phyloP scores from a whole-genome alignment of 2,113 vertebrate species.

The Mixornis gularis region DNA sequence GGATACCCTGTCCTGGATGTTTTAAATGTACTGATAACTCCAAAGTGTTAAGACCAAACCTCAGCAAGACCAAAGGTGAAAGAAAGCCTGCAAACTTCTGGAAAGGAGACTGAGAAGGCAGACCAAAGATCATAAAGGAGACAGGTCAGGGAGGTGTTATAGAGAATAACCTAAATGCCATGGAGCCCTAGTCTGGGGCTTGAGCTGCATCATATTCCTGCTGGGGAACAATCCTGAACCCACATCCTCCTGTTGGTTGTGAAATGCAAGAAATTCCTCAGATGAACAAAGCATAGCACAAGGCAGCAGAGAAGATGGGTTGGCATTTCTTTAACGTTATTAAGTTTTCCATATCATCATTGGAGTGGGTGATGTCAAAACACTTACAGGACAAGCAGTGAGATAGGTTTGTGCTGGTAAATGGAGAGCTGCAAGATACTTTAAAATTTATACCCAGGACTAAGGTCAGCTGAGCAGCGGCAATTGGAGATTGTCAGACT shows the following conservation, averaged over 20 bases:
- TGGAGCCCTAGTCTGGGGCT: not conserved
- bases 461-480: not conserved
- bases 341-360: slow-evolving; percentile 20
- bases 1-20: not conserved
- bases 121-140: not conserved
- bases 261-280: not conserved
- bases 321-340: slow-evolving; percentile 19
- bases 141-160: rapidly evolving
- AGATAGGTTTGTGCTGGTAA: not conserved
- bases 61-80: not conserved
- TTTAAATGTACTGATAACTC: not conserved
- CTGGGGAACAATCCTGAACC: not conserved
- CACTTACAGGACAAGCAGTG: not conserved
- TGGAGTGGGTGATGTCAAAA: slow-evolving; percentile 45
- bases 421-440: not conserved
- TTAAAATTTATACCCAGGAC: not conserved
- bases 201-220: not conserved
- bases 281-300: not conserved
- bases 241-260: not conserved
- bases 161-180: not conserved
- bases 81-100: not conserved
- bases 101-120: not conserved
- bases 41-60: not conserved
- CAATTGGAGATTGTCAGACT: not conserved
- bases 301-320: not conserved